Evolutionary conservation across 35 echinoderm and acorn worm species (phyloP).

Genomic region (Nesometra sesokonis): DNA sequence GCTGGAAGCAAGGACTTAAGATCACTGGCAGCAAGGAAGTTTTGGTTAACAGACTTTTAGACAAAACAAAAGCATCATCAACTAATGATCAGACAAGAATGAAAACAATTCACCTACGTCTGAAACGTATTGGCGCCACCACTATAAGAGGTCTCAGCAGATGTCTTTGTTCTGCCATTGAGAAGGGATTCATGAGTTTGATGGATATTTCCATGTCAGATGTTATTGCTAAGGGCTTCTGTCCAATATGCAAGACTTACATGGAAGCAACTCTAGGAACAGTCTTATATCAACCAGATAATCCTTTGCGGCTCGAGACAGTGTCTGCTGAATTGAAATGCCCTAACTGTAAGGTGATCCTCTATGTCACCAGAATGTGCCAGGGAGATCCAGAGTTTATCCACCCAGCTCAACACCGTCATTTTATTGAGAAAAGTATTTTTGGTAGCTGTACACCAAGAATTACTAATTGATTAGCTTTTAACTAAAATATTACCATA

Average conservation of each 20-base stretch:
- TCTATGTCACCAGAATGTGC: background rate
- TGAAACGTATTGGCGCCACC: background rate
- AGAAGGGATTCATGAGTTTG: background rate
- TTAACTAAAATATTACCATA: no score
- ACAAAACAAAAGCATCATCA: background rate
- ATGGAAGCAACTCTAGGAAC: background rate
- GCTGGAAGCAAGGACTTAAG: background rate
- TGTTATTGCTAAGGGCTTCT: background rate
- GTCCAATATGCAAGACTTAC: background rate
- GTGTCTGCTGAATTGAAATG: background rate
- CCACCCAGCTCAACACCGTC: background rate
- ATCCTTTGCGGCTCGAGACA: background rate
- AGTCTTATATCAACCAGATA: background rate
- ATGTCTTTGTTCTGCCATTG: background rate
- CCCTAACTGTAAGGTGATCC: background rate
- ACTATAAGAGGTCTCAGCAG: background rate
- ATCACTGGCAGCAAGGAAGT: background rate
- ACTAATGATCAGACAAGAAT: background rate
- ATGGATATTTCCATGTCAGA: background rate
- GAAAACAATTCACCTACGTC: background rate
- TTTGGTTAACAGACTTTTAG: background rate
- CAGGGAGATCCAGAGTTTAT: background rate
- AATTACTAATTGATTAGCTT: background rate
- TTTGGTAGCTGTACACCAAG: background rate
- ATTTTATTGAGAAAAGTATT: background rate